Conservation (phyloP, 1,140 invertebrate genomes). For the Platyscapa corneri region DNA sequence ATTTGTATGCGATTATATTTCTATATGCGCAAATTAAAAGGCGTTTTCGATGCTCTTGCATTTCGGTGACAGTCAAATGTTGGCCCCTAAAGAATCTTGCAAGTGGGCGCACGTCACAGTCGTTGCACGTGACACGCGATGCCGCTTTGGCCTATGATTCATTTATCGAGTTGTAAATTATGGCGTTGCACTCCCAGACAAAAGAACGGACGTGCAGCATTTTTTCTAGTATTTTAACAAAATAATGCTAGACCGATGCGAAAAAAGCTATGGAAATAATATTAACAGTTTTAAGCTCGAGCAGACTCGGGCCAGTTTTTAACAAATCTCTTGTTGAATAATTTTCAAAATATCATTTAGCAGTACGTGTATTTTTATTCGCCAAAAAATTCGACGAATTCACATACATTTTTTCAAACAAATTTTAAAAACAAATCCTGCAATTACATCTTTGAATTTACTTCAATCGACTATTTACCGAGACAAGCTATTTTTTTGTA, state of each 20-base stretch:
- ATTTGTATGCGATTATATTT: constrained; percentile 1
- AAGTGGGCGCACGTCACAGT: constrained; percentile 43
- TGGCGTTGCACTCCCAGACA: neutral
- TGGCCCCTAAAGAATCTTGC: constrained; percentile 53
- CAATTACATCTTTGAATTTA: too few relatives aligned
- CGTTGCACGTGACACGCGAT: neutral
- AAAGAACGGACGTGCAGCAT: neutral
- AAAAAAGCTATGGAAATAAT: too few relatives aligned
- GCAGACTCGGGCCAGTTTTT: too few relatives aligned
- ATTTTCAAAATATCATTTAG: too few relatives aligned
- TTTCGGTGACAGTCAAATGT: neutral
- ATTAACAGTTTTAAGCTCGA: too few relatives aligned
- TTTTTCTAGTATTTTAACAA: neutral
- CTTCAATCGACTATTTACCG: too few relatives aligned
- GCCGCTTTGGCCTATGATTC: neutral
- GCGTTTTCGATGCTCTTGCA: neutral
- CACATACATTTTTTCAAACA: too few relatives aligned
- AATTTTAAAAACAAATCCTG: too few relatives aligned
- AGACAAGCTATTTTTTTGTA: too few relatives aligned
- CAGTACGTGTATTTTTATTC: too few relatives aligned
- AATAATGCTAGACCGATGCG: neutral
- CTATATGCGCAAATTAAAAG: constrained; percentile 2
- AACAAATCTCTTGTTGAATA: too few relatives aligned
- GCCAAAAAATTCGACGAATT: too few relatives aligned
- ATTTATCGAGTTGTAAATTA: constrained; percentile 10